phyloP scores from a whole-genome alignment of 2,888 invertebrate species.

The Parnassius glacialis region DNA sequence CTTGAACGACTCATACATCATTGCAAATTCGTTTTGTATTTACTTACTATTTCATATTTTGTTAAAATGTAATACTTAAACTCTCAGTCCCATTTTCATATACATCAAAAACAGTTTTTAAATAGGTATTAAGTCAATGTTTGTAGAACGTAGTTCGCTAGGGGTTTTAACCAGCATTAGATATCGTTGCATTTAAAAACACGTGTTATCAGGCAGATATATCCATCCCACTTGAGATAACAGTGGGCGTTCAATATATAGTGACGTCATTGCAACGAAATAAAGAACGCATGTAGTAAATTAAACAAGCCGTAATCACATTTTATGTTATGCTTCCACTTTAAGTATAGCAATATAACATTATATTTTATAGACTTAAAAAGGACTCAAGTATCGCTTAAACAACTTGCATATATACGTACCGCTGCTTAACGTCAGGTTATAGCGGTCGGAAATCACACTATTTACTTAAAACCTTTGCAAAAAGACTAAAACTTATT shows the following conservation, averaged over 20 bases:
- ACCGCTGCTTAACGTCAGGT: too few relatives aligned
- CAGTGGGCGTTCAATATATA: slow-evolving; percentile 39
- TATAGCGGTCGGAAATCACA: too few relatives aligned
- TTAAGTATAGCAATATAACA: background rate
- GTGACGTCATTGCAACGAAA: slow-evolving; percentile 49
- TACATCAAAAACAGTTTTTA: too few relatives aligned
- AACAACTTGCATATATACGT: too few relatives aligned
- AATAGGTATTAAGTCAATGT: background rate
- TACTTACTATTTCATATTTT: too few relatives aligned
- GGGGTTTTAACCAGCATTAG: slow-evolving; percentile 17
- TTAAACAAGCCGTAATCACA: slow-evolving; percentile 9
- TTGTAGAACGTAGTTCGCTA: slow-evolving; percentile 15
- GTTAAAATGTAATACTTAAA: too few relatives aligned
- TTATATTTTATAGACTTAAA: background rate
- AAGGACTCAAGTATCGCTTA: background rate
- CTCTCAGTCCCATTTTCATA: too few relatives aligned
- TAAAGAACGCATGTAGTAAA: slow-evolving; percentile 17
- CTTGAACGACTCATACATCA: too few relatives aligned
- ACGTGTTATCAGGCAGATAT: slow-evolving; percentile 47
- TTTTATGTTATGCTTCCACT: background rate
- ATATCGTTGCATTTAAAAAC: slow-evolving; percentile 23
- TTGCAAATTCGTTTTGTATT: too few relatives aligned
- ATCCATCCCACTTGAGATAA: slow-evolving; percentile 66
- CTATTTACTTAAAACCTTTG: too few relatives aligned
- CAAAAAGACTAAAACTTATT: too few relatives aligned